A percentile compares a stretch with the other conserved stretches of the same genome.
Evolutionary conservation across 2,888 invertebrate genomes (phyloP).

Genomic region (Calameuta pallipes): DNA sequence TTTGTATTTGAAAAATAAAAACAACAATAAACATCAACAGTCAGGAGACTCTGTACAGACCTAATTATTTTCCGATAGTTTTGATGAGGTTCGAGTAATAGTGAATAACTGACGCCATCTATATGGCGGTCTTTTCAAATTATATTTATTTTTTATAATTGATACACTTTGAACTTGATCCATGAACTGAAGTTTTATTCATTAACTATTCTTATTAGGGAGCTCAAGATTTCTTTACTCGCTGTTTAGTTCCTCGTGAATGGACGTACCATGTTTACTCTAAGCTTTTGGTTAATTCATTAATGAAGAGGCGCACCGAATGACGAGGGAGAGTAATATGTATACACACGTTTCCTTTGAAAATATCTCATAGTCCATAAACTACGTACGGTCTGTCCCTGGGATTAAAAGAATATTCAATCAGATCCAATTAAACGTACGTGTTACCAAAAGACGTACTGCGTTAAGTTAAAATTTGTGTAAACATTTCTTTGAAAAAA

Average conservation of each 20-base stretch:
- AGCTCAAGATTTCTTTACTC: neutral
- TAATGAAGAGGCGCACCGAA: neutral
- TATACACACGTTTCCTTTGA: neutral
- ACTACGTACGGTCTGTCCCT: neutral
- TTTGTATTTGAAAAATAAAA: neutral
- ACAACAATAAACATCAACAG: neutral
- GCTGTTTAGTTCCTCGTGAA: constrained; percentile 41
- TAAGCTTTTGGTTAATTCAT: neutral
- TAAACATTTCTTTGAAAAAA: neutral
- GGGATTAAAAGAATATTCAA: neutral
- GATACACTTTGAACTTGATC: neutral
- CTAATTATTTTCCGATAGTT: neutral
- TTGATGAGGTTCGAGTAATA: neutral
- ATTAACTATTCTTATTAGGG: neutral
- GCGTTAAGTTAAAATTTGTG: neutral
- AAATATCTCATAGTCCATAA: neutral
- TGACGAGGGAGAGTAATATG: neutral
- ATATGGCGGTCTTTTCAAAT: neutral
- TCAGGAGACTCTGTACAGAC: neutral
- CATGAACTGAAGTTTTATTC: neutral
- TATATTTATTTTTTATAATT: neutral
- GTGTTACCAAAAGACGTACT: neutral
- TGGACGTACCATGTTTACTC: constrained; percentile 61
- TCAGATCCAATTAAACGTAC: neutral
- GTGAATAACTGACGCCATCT: neutral